Base-by-base conservation (phyloP, 2,797 vertebrate genomes). In the Arrhamphus sclerolepis region DNA sequence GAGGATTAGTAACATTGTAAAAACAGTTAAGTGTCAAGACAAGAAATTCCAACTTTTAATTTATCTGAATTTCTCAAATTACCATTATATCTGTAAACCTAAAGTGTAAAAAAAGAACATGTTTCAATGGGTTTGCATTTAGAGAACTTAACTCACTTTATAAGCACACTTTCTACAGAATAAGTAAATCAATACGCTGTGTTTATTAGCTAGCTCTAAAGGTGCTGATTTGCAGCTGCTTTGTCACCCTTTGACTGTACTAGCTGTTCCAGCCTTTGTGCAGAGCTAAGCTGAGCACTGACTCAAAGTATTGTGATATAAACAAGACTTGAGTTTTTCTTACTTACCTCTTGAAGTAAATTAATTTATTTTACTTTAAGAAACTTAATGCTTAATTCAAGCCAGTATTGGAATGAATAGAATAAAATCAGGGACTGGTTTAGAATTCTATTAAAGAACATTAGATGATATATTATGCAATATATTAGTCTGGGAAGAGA, bases 131-230 rank as follows among this genome's bases (percentile, higher is more conserved):
- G 26, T 31, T 53, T 48, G 17, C 19, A 4, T 19, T 49, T 46
- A n/a, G 29, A 47, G 7, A 47, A 38, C 18, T 5, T 40, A 39
- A 34, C 20, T 21, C 22, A 20, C 10, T 14, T 16, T 55, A 62
- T 26, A 50, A 58, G 17, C 22, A 42, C 34, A 64, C 57, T 24
- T 53, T 26, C 19, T 29, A 48, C 4, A 5, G 18, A 48, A 34
- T 44, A 57, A 52, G 17, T 17, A 38, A 39, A 62, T 51, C 20
- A 62, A 47, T 56, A 51, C 11, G 19, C 1, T 14, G 38, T 43
- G 39, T 22, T 62, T 52, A 63, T 66, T 39, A 55, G 31, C 20
- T 31, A 47, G 41, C n/a, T 52, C 31, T 13, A 34, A 16, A 56
- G 21, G 16, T 19, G 18, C 18, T 38, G 4, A 47, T 46, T 29